Conservation (phyloP, 2,113 vertebrate species). For the Tyrannus savana region DNA sequence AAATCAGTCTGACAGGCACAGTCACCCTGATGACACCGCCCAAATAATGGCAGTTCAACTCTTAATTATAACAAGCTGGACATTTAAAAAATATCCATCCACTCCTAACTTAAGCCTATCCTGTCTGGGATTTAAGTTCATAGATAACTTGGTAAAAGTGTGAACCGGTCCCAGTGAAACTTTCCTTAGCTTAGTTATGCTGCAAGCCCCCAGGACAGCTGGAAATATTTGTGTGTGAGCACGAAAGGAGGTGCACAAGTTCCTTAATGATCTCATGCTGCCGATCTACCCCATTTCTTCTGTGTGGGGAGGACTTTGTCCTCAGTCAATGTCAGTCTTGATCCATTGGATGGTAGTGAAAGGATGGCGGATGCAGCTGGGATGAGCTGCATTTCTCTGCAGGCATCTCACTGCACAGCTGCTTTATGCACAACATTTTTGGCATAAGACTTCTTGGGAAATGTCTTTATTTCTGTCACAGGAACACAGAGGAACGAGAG, state of each 20-base stretch:
- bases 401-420: not conserved
- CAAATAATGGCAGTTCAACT: not conserved
- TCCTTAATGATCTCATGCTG: not conserved
- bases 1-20: not conserved
- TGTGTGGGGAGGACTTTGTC: not conserved
- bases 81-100: not conserved
- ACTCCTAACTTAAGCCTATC: fast-evolving
- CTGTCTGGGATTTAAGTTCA: not conserved
- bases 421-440: not conserved
- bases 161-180: not conserved
- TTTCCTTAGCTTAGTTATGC: not conserved
- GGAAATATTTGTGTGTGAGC: not conserved
- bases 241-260: not conserved
- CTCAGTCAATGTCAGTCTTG: not conserved
- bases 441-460: not conserved
- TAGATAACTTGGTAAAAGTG: not conserved
- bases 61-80: not conserved
- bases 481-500: not conserved
- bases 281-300: not conserved
- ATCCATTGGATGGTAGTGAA: not conserved
- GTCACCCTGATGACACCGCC: not conserved
- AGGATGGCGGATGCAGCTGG: not conserved
- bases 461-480: not conserved
- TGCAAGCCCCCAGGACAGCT: not conserved
- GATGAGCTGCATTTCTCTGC: not conserved